Base-by-base conservation (phyloP, 1,140 invertebrate genomes). In the Drosophila tropicalis region DNA sequence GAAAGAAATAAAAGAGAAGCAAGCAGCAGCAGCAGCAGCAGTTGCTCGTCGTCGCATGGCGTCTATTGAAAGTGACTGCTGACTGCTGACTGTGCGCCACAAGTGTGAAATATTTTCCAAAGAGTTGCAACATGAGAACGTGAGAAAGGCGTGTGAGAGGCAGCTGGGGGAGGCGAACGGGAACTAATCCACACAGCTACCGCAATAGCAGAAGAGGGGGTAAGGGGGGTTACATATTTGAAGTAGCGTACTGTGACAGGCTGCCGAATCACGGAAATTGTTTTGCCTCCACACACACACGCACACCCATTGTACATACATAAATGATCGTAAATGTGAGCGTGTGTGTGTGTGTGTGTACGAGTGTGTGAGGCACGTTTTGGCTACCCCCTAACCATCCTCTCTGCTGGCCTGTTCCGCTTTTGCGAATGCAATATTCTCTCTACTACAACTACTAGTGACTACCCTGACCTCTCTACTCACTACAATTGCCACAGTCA, bases 261-360 rank as follows among this genome's bases (percentile, higher is more conserved):
- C 73, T 51, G 73, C 55, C 72, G 74, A 76, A 76, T 75, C 72
- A 75, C 74, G 74, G 74, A 76, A 76, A 76, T 76, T 76, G 74
- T 76, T 76, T 76, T 69, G 58, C 51, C 72, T 67, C 25, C 19
- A 29, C 29, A 29, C 34, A 47, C 13, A 51, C 10, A 22, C 15
- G 7, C 44, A 19, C 15, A 7, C 15, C 15, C 44, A 47, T 47
- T 17, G 44, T 51, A 44, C n/a, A 13, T 62, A 36, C 51, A 13
- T 47, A 36, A 32, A 58, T 5, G 29, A 29, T 29, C 29, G 5
- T 29, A n/a, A n/a, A n/a, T n/a, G n/a, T n/a, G n/a, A n/a, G n/a
- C n/a, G 29, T 57, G 67, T 29, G 51, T 74, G 58, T 72, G 60
- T 36, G 65, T 76, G 55, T 68, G 65, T 60, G 60, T 74, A 51